Percentiles rank a stretch among this genome's conserved stretches.
Evolutionary conservation across 2,888 invertebrate species (phyloP).

Genomic region (Dastarcus helophoroides): DNA sequence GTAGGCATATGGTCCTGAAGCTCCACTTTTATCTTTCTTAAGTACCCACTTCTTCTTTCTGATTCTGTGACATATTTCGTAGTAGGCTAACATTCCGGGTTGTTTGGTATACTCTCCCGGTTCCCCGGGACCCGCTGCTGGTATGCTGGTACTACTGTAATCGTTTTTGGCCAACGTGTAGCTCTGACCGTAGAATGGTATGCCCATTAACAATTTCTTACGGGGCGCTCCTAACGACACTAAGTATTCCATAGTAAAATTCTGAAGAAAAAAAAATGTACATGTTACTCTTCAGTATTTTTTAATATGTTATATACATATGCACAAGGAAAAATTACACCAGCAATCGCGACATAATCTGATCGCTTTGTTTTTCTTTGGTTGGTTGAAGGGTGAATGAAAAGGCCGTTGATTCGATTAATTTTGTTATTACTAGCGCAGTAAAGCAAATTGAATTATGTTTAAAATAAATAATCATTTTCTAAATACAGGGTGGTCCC

Average conservation of each 20-base stretch:
- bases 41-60: slow-evolving; percentile 57
- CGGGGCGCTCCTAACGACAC: slow-evolving; percentile 62
- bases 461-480: too few species aligned
- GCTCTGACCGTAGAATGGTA: slow-evolving; percentile 83
- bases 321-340: too few species aligned
- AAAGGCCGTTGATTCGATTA: too few species aligned
- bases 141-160: slow-evolving; percentile 46
- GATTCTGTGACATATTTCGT: slow-evolving; percentile 70
- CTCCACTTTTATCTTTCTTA: slow-evolving; percentile 42
- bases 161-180: slow-evolving; percentile 50
- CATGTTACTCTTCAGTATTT: too few species aligned
- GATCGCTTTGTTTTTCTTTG: too few species aligned
- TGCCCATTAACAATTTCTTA: slow-evolving; percentile 65
- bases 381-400: too few species aligned
- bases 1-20: slow-evolving; percentile 67
- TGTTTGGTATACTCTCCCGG: slow-evolving; percentile 74
- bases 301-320: too few species aligned
- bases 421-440: too few species aligned
- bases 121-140: slow-evolving; percentile 62
- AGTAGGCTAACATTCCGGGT: slow-evolving; percentile 79
- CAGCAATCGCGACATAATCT: too few species aligned
- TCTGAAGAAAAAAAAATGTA: slow-evolving; percentile 44
- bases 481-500: too few species aligned
- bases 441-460: too few species aligned
- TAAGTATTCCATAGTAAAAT: slow-evolving; percentile 69